Conservation (phyloP, 2,113 vertebrate species). For the Mastomys coucha region DNA sequence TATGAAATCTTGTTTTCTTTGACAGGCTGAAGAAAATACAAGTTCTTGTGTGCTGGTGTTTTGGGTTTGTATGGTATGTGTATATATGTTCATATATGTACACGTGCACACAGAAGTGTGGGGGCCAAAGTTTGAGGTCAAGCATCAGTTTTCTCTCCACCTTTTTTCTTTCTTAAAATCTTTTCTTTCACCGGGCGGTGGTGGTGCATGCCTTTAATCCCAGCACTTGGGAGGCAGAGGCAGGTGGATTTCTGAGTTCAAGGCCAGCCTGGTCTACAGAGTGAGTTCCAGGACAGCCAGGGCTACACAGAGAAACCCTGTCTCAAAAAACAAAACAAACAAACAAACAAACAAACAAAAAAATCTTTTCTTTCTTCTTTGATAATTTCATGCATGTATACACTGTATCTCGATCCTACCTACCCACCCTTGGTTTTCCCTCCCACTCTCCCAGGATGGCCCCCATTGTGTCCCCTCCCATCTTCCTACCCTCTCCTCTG, state of each 20-base stretch:
- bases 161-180: background rate
- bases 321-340: too few relatives aligned
- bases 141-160: background rate
- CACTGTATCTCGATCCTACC: background rate
- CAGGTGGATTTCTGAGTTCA: too few relatives aligned
- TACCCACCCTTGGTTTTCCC: background rate
- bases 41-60: background rate
- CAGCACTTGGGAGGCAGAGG: too few relatives aligned
- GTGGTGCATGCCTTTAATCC: too few relatives aligned
- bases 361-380: background rate
- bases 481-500: background rate
- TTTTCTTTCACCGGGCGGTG: too few relatives aligned
- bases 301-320: too few relatives aligned
- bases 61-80: background rate
- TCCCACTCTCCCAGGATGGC: background rate
- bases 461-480: background rate
- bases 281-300: too few relatives aligned
- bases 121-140: background rate
- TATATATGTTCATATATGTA: background rate
- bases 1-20: background rate
- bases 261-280: too few relatives aligned
- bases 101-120: background rate
- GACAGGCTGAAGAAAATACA: background rate
- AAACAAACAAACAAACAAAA: too few relatives aligned
- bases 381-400: background rate